Base-by-base conservation (phyloP, 2,888 invertebrate species). In the Notodonta ziczac region DNA sequence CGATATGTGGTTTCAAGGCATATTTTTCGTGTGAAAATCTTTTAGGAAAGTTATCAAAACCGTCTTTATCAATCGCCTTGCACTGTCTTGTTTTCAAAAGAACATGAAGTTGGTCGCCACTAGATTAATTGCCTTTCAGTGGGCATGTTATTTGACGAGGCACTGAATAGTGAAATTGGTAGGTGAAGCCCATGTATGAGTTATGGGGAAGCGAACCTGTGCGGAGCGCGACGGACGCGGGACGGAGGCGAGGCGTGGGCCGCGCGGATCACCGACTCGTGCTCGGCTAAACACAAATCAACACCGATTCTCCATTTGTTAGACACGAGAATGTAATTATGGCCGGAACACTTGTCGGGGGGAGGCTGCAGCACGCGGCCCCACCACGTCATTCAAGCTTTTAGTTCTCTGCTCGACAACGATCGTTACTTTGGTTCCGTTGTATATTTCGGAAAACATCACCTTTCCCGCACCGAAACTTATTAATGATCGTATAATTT, bases 301-400 rank as follows among this genome's bases (percentile, higher is more conserved):
- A 94, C 94, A 94, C 90, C 93, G 94, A 94, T 94, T 94, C 94
- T 94, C 94, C 94, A 94, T 94, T 94, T 94, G 94, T 94, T 94
- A 93, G 94, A 94, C 94, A 94, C 91, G 93, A 91, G 92, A 94
- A 94, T 93, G 93, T 94, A 94, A 94, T 94, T 94, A 94, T 94
- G 93, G 91, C 89, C 89, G 90, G 90, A 90, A 90, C 89, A 89
- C 88, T 89, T 88, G 85, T 85, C 78, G 84, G 86, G 86, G 78
- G 67, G 70, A 76, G 78, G 72, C 72, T 77, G 78, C 80, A 77
- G 73, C 66, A 79, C 73, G 74, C 69, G 68, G 70, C 70, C 67
- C 82, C 78, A 78, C 78, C 85, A 81, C 89, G 87, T 89, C 91
- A 90, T 89, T 89, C 86, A 85, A 85, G 91, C 90, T 91, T 93